Conservation (phyloP, 2,888 invertebrate genomes). For the Hybos culiciformis region DNA sequence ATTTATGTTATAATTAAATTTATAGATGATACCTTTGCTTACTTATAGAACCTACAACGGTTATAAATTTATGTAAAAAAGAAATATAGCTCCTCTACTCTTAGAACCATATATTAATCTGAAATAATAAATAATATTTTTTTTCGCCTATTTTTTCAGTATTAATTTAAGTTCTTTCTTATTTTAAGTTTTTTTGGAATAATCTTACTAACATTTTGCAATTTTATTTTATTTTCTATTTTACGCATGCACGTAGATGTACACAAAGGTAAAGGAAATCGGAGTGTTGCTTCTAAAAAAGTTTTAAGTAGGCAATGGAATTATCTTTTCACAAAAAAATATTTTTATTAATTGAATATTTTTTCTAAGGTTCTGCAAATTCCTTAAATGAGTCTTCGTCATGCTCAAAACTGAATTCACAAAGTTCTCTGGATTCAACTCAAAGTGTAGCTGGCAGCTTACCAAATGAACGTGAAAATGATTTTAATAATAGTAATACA, state of each 20-base stretch:
- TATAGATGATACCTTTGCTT: too few relatives aligned
- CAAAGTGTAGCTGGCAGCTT: constrained; percentile 34
- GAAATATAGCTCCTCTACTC: too few relatives aligned
- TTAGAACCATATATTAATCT: too few relatives aligned
- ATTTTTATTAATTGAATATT: not conserved
- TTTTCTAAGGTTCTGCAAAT: constrained; percentile 32
- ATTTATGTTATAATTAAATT: too few relatives aligned
- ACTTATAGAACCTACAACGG: too few relatives aligned
- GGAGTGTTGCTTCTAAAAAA: constrained; percentile 31
- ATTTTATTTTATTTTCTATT: too few relatives aligned
- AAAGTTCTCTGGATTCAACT: constrained; percentile 35
- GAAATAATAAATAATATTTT: too few relatives aligned
- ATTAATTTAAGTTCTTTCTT: too few relatives aligned
- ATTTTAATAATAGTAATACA: constrained; percentile 17
- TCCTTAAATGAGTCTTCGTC: constrained; percentile 36
- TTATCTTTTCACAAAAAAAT: constrained; percentile 11
- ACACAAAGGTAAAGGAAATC: constrained; percentile 20
- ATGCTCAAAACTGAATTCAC: constrained; percentile 33
- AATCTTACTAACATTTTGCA: too few relatives aligned
- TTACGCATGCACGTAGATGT: not conserved
- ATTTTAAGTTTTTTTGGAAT: too few relatives aligned
- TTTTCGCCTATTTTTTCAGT: too few relatives aligned
- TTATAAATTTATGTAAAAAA: too few relatives aligned
- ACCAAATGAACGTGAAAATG: constrained; percentile 28
- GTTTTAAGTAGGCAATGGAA: constrained; percentile 31